phyloP scores from a whole-genome alignment of 2,113 vertebrate species.

The Acinonyx jubatus region DNA sequence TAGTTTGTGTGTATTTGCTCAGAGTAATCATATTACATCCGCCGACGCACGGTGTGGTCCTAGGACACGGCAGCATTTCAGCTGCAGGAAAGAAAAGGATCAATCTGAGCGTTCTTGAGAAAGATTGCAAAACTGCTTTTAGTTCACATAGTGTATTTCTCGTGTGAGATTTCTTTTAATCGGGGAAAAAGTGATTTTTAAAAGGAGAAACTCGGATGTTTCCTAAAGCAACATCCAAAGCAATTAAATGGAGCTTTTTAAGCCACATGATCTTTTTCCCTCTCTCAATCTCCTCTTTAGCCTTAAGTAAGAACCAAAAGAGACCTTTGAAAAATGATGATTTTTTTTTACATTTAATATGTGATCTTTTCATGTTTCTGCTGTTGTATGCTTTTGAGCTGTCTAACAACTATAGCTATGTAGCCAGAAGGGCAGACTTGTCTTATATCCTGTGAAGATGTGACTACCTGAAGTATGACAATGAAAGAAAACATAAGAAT shows the following conservation, averaged over 20 bases:
- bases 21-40: slow-evolving; percentile 50
- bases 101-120: slow-evolving; percentile 65
- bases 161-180: slow-evolving; percentile 82
- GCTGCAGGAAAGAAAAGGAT: slow-evolving; percentile 59
- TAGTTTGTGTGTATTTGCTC: slow-evolving; percentile 58
- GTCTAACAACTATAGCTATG: slow-evolving; percentile 83
- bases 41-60: slow-evolving; percentile 29
- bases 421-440: slow-evolving; percentile 81
- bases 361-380: slow-evolving; percentile 86
- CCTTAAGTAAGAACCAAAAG: slow-evolving; percentile 84
- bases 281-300: slow-evolving; percentile 81
- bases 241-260: slow-evolving; percentile 86
- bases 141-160: slow-evolving; percentile 77
- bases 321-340: slow-evolving; percentile 85
- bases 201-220: slow-evolving; percentile 81
- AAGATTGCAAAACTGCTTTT: slow-evolving; percentile 79
- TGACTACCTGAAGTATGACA: slow-evolving; percentile 88
- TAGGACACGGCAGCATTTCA: slow-evolving; percentile 65
- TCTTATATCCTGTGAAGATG: slow-evolving; percentile 86
- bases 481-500: slow-evolving; percentile 87
- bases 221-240: slow-evolving; percentile 86
- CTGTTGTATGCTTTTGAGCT: slow-evolving; percentile 86
- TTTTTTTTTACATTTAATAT: slow-evolving; percentile 85
- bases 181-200: slow-evolving; percentile 65
- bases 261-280: slow-evolving; percentile 81